Evolutionary conservation across 2,797 vertebrate species (phyloP).

Genomic region (Coregonus ussuriensis): DNA sequence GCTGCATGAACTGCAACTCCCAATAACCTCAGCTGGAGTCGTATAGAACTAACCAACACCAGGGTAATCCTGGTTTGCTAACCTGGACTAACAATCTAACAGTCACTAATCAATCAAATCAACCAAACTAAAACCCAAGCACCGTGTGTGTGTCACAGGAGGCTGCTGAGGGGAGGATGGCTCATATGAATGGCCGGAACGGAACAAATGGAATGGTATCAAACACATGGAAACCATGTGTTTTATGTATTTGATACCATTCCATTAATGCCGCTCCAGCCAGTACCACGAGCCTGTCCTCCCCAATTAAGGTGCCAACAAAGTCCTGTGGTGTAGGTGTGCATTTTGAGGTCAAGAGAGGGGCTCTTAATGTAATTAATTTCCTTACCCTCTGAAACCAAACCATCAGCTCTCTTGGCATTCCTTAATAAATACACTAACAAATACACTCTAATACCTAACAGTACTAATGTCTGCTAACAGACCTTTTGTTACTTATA

Average conservation of each 20-base stretch:
- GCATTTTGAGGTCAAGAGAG: not conserved
- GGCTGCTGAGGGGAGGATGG: too few relatives aligned
- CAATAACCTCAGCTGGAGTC: constrained; percentile 11
- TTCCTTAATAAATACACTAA: constrained; percentile 55
- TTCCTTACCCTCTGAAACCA: not conserved
- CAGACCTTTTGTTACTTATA: constrained; percentile 45
- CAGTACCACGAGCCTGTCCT: too few relatives aligned
- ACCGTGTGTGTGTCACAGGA: not conserved
- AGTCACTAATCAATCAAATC: constrained; percentile 13
- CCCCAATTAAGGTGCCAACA: too few relatives aligned
- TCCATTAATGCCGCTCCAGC: too few relatives aligned
- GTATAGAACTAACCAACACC: not conserved
- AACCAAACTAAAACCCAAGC: constrained; percentile 4
- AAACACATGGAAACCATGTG: too few relatives aligned
- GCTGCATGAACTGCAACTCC: constrained; percentile 14
- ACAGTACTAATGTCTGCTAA: constrained; percentile 74
- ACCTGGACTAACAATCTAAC: constrained; percentile 27
- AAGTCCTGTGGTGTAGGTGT: not conserved
- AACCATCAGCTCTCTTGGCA: not conserved
- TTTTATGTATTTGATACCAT: too few relatives aligned
- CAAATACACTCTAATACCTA: constrained; percentile 71
- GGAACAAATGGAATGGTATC: too few relatives aligned
- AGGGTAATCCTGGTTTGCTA: constrained; percentile 20
- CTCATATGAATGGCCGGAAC: too few relatives aligned
- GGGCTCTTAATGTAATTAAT: not conserved